Base-by-base conservation (phyloP, 1,140 invertebrate genomes). In the Sycophaga agraensis region DNA sequence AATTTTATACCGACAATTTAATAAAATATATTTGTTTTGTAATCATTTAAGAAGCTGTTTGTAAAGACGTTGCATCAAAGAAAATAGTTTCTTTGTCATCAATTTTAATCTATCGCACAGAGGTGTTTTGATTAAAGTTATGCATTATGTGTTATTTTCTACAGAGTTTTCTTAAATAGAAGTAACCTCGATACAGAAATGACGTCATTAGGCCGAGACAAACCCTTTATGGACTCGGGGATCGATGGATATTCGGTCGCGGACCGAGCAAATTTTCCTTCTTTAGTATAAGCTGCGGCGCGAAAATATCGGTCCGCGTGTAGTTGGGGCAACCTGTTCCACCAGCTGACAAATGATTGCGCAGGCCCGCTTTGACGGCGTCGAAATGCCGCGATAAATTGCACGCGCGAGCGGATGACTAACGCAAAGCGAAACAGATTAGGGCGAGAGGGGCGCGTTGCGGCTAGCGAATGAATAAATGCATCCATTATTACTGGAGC, bases 371-470 rank as follows among this genome's bases (percentile, higher is more conserved):
- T 39, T 59, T 21, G 57, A 56, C 57, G 43, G 31, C 35, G 35
- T 64, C 42, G 46, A 64, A 64, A 50, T 19, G 51, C 19, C 37
- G 19, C 39, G 45, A 64, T 64, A 56, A 64, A 64, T 64, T 46
- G 22, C 43, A n/a, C 54, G n/a, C 17, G 37, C 40, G 26, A 24
- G 34, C 45, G 51, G 54, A 9, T 56, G 49, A 53, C 34, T 22
- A 3, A 4, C 6, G 19, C 26, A 49, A 43, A 50, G 55, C 35
- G 6, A 35, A 12, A 42, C 43, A 51, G 28, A 31, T 43, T 7
- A 37, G 24, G 26, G 16, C 8, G 16, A 39, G 49, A 14, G 11
- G 6, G 31, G 7, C 37, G n/a, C 11, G 1, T 9, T 8, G 8
- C 16, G 6, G n/a, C n/a, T n/a, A n/a, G n/a, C n/a, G 2, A 7